A percentile compares a stretch with the other conserved stretches of the same genome.
Evolutionary conservation across 2,888 invertebrate species (phyloP).

Genomic region (Melinaea marsaeus): DNA sequence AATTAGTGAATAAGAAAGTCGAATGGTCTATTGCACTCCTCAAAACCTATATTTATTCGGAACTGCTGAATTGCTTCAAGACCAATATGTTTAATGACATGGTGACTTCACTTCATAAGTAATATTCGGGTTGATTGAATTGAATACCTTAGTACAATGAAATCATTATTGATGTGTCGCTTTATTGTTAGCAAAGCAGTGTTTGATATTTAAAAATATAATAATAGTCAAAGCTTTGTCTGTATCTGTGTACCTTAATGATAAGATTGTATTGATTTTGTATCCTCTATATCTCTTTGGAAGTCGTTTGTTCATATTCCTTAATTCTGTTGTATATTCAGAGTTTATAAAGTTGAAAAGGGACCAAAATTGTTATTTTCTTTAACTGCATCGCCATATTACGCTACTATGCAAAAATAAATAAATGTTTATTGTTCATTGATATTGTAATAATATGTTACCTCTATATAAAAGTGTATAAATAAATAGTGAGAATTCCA

Average conservation of each 20-base stretch:
- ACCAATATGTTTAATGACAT: not conserved
- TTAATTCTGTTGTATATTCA: slow-evolving; percentile 20
- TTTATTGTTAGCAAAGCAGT: slow-evolving; percentile 9
- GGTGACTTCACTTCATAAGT: not conserved
- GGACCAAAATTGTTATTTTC: slow-evolving; percentile 32
- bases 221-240: slow-evolving; percentile 12
- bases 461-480: not conserved
- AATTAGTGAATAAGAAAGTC: not conserved
- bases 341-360: slow-evolving; percentile 29
- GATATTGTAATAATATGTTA: slow-evolving; percentile 13
- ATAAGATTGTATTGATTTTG: slow-evolving; percentile 13
- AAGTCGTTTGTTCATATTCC: slow-evolving; percentile 14
- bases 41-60: not conserved
- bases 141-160: not conserved
- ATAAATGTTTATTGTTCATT: not conserved
- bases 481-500: slow-evolving; percentile 11
- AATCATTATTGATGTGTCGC: too few species aligned
- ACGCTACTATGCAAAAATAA: not conserved
- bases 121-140: not conserved
- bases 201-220: slow-evolving; percentile 18
- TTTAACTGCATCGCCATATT: slow-evolving; percentile 16
- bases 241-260: slow-evolving; percentile 8
- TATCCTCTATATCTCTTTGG: slow-evolving; percentile 14
- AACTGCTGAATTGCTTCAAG: not conserved
- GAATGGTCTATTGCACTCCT: not conserved